Base-by-base conservation (phyloP, 1,140 invertebrate species). In the Akabosia matsudoensis region DNA sequence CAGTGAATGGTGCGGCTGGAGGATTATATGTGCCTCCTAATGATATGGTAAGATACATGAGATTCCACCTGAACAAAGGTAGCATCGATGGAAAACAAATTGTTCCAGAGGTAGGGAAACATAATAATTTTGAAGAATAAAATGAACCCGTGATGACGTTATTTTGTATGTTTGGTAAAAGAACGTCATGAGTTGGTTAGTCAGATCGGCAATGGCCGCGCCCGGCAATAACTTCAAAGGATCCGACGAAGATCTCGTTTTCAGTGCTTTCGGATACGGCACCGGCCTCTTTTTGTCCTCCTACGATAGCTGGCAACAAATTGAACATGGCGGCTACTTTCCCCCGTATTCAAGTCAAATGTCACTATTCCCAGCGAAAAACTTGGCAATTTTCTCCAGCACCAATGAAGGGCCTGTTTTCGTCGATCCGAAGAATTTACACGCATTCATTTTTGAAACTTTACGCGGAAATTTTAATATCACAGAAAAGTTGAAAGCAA, bases 1-100 rank as follows among this genome's bases (percentile, higher is more conserved):
- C 22, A 16, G 26, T 71, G 71, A 24, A 37, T 51, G 28, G 34
- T 22, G 74, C 74, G 0, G 45, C 74, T 26, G 75, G 78, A n/a
- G 78, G 78, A 1, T 64, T 79, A 33, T 33, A 76, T 16, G 67
- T 33, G 0, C 24, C 74, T 22, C 30, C 78, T 10, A 75, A 74
- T 70, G 78, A 79, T 18, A 74, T 79, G 71, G 30, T 37, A 10
- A 67, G 73, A 7, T 79, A 79, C 70, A 31, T 79, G 34, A 34
- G 28, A 45, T 76, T 79, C 33, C 75, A 74, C 22, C 33, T 79
- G 0, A 79, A 76, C 31, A 30, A 54, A 2, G 78, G 78, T 64
- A 73, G 31, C 24, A 31, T 79, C 30, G 73, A 72, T 3, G 51
- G 37, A 7, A 10, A 45, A 54, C 78, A 79, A 76, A 73, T 79